These are phyloP conservation scores for Morpho achilles DNA, from an alignment of 2,888 invertebrate genomes.

Conservation along the genomic window DNA sequence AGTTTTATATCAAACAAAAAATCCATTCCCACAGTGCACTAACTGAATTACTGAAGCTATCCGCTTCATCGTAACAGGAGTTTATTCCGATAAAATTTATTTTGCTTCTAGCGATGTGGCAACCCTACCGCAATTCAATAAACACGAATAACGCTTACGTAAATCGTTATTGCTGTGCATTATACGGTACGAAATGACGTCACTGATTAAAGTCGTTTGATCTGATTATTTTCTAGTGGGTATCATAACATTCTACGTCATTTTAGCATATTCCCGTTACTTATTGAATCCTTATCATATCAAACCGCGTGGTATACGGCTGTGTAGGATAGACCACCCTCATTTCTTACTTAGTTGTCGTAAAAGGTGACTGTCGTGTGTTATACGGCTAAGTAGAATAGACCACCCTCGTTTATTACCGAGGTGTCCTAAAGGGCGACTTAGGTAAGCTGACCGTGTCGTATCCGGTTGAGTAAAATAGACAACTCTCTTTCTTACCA, in stretches of 20 bases:
- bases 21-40: slow-evolving; percentile 22
- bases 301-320: too few species aligned
- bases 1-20: slow-evolving; percentile 1
- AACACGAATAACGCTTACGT: slow-evolving; percentile 19
- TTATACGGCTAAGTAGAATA: too few species aligned
- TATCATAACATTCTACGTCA: neutral
- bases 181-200: slow-evolving; percentile 5
- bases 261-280: too few species aligned
- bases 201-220: neutral
- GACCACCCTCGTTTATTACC: too few species aligned
- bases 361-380: too few species aligned
- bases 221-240: neutral
- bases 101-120: slow-evolving; percentile 27
- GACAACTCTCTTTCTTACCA: too few species aligned
- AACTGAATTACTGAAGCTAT: slow-evolving; percentile 25
- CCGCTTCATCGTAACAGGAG: slow-evolving; percentile 21
- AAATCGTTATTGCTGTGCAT: slow-evolving; percentile 20
- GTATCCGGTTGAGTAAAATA: too few species aligned
- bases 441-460: too few species aligned
- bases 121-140: slow-evolving; percentile 23
- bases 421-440: too few species aligned
- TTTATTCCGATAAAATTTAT: slow-evolving; percentile 30
- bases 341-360: too few species aligned
- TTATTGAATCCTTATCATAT: too few species aligned
- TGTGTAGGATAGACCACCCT: too few species aligned